Evolutionary conservation across 2,113 vertebrate genomes (phyloP).

Genomic region (Hiodon tergisus): DNA sequence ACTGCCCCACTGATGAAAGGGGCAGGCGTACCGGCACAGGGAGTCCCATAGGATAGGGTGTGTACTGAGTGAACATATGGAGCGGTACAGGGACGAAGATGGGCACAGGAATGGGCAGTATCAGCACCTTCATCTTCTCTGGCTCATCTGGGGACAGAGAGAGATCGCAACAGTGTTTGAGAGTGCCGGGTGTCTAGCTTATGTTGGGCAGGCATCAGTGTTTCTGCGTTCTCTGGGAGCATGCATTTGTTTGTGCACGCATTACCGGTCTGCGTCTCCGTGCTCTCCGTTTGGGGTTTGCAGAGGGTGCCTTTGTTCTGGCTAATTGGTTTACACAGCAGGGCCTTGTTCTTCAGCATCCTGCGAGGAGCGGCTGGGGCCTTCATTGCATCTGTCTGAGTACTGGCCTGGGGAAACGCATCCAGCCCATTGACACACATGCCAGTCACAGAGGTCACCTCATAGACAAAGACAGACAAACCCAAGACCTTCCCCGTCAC

Average conservation of each 20-base stretch:
- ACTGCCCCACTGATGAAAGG: too few relatives aligned
- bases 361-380: constrained; percentile 62
- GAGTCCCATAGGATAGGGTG: constrained; percentile 76
- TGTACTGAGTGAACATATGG: constrained; percentile 87
- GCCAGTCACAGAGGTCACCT: too few relatives aligned
- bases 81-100: constrained; percentile 88
- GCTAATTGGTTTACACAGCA: constrained; percentile 87
- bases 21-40: constrained; percentile 79
- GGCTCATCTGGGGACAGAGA: constrained; percentile 38
- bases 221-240: too few relatives aligned
- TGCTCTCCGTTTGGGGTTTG: constrained; percentile 78
- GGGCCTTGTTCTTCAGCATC: constrained; percentile 91
- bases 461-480: background rate
- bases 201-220: too few relatives aligned
- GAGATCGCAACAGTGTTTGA: background rate
- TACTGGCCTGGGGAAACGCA: constrained; percentile 62
- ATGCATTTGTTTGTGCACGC: background rate
- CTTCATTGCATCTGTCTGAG: constrained; percentile 76
- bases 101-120: constrained; percentile 87
- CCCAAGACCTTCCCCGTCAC: constrained; percentile 43
- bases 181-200: too few relatives aligned
- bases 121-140: constrained; percentile 60
- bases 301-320: constrained; percentile 92
- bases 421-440: too few relatives aligned
- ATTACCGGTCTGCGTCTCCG: constrained; percentile 84